Conservation (phyloP, 2,797 vertebrate species). For the Dendrocincla tyrannina region DNA sequence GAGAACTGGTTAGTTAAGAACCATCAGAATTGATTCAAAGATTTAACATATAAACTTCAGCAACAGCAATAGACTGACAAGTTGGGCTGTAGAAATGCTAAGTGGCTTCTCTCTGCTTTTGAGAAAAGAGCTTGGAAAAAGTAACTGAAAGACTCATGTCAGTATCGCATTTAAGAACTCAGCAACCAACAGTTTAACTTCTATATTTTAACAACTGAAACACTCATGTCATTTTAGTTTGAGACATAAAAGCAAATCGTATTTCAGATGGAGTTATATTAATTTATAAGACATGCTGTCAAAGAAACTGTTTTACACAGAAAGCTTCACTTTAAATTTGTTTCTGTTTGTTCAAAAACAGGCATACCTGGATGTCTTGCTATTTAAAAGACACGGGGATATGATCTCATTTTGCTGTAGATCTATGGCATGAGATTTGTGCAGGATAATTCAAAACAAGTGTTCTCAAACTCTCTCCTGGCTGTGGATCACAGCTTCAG, state of each 20-base stretch:
- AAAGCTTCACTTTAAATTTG: neutral
- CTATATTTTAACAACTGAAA: neutral
- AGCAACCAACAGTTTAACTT: neutral
- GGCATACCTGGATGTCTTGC: neutral
- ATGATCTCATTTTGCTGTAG: constrained; percentile 28
- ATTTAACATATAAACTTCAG: constrained; percentile 1
- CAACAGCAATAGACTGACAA: neutral
- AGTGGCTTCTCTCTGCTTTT: neutral
- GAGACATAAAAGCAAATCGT: constrained; percentile 1
- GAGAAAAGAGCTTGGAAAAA: constrained; percentile 17
- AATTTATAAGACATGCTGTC: constrained; percentile 31
- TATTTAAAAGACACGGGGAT: constrained; percentile 17
- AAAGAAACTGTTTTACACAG: neutral
- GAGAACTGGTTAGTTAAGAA: neutral
- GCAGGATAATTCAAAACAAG: constrained; percentile 49
- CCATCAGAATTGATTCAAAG: neutral
- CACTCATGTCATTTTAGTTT: neutral
- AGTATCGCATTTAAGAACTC: neutral
- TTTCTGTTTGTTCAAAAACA: constrained; percentile 16
- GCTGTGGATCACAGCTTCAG: constrained; percentile 52
- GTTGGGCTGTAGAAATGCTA: constrained; percentile 25
- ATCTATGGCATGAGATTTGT: constrained; percentile 7
- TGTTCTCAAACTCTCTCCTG: constrained; percentile 51
- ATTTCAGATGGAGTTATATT: neutral
- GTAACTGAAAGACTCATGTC: neutral